Conservation (phyloP, 1,140 invertebrate genomes). For the Panagrolaimus sp. region DNA sequence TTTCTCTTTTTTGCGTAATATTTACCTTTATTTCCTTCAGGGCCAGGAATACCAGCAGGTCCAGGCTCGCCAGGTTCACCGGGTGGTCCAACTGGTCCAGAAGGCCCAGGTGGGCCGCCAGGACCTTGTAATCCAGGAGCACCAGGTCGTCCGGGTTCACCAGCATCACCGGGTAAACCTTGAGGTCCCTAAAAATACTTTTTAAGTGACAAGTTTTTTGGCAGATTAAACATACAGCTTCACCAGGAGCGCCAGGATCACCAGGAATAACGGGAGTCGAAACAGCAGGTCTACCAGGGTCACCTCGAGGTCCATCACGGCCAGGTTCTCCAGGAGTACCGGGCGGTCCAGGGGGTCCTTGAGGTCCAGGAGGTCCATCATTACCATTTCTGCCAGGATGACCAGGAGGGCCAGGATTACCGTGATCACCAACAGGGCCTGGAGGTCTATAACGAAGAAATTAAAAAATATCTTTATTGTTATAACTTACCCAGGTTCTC, state of each 20-base stretch:
- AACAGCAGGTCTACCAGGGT: conserved; percentile 57
- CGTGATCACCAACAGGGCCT: conserved; percentile 45
- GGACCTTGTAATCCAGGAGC: conserved; percentile 40
- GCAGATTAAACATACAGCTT: conserved; percentile 34
- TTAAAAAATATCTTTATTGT: background rate
- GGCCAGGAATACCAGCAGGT: conserved; percentile 39
- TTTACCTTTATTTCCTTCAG: conserved; percentile 35
- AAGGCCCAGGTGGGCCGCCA: conserved; percentile 44
- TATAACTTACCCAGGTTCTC: conserved; percentile 31
- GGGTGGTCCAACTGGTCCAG: conserved; percentile 28
- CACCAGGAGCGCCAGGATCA: conserved; percentile 53
- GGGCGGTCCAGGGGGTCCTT: conserved; percentile 41
- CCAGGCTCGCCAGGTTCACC: conserved; percentile 39
- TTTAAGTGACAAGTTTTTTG: background rate
- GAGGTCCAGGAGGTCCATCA: conserved; percentile 49
- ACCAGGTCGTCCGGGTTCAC: conserved; percentile 40
- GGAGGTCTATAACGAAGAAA: conserved; percentile 25
- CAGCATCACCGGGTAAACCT: conserved; percentile 46
- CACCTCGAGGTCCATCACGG: conserved; percentile 51
- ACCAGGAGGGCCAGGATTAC: conserved; percentile 38
- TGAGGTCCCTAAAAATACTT: conserved; percentile 33
- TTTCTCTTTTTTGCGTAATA: background rate
- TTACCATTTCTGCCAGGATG: conserved; percentile 47
- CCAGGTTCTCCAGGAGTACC: conserved; percentile 44
- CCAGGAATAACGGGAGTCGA: conserved; percentile 56